Evolutionary conservation across 2,797 vertebrate genomes (phyloP).

Genomic region (Benthosema pterotum): DNA sequence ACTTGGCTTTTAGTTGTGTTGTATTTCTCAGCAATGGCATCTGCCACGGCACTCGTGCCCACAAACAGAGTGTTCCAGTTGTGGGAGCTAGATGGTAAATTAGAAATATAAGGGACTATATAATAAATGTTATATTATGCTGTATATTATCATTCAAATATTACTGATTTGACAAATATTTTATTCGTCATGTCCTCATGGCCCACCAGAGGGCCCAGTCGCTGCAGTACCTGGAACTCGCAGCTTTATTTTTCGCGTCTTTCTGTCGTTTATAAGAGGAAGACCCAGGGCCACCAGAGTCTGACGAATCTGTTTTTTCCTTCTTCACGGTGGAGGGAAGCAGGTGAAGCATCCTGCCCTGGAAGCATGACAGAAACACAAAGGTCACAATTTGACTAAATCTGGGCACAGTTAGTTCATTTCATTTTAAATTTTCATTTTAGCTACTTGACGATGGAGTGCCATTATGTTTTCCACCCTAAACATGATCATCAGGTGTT

Average conservation of each 20-base stretch:
- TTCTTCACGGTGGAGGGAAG: constrained; percentile 92
- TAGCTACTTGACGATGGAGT: background rate
- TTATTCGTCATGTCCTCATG: too few species aligned
- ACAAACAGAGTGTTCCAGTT: constrained; percentile 97
- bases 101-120: background rate
- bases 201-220: too few species aligned
- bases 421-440: too few species aligned
- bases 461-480: too few species aligned
- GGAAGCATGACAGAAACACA: background rate
- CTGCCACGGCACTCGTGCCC: constrained; percentile 92
- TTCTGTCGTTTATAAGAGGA: constrained; percentile 92
- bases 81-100: constrained; percentile 83
- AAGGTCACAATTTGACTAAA: background rate
- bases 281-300: constrained; percentile 63
- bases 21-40: constrained; percentile 94
- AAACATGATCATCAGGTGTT: too few species aligned
- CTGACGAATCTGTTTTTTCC: constrained; percentile 78
- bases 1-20: constrained; percentile 94
- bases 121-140: background rate
- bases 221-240: constrained; percentile 85
- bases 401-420: background rate
- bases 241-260: constrained; percentile 90
- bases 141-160: too few species aligned
- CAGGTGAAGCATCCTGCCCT: constrained; percentile 95
- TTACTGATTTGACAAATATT: too few species aligned